These are phyloP conservation scores for Phortica magna DNA, from an alignment of 2,888 invertebrate species.

Conservation along the genomic window DNA sequence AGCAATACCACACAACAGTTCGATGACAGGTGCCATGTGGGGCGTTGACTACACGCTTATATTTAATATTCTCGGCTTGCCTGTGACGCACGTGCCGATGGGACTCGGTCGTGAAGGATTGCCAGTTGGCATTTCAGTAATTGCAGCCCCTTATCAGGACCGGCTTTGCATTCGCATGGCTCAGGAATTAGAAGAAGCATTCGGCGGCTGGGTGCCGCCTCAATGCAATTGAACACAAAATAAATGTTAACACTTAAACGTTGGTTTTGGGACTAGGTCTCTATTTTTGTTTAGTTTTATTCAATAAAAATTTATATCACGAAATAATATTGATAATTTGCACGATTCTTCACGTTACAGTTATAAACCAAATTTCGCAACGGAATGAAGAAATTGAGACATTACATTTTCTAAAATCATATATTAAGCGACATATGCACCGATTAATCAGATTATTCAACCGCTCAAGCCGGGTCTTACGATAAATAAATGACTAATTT, in stretches of 20 bases:
- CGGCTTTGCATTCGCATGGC: slow-evolving; percentile 89
- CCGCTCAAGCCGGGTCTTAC: too few species aligned
- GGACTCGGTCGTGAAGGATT: slow-evolving; percentile 82
- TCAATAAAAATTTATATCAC: background rate
- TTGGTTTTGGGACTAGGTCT: background rate
- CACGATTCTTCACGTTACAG: too few species aligned
- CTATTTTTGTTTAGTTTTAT: background rate
- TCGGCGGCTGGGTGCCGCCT: slow-evolving; percentile 90
- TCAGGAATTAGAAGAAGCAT: slow-evolving; percentile 85
- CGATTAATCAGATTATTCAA: too few species aligned
- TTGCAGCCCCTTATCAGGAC: slow-evolving; percentile 88
- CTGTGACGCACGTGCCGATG: slow-evolving; percentile 86
- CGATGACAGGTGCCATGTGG: slow-evolving; percentile 75
- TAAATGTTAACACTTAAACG: slow-evolving; percentile 2
- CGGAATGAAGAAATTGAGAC: too few species aligned
- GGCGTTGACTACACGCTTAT: slow-evolving; percentile 64
- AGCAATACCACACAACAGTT: slow-evolving; percentile 84
- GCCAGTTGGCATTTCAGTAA: slow-evolving; percentile 88
- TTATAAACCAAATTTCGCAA: too few species aligned
- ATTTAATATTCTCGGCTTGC: slow-evolving; percentile 84
- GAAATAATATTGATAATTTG: background rate
- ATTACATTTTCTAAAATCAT: too few species aligned
- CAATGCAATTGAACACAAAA: slow-evolving; percentile 12
- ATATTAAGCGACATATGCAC: too few species aligned
- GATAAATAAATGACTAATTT: too few species aligned